Evolutionary conservation across 1,140 invertebrate genomes (phyloP), one percentile per base, ranked within the genome.

Genomic region (Procambarus virginalis): DNA sequence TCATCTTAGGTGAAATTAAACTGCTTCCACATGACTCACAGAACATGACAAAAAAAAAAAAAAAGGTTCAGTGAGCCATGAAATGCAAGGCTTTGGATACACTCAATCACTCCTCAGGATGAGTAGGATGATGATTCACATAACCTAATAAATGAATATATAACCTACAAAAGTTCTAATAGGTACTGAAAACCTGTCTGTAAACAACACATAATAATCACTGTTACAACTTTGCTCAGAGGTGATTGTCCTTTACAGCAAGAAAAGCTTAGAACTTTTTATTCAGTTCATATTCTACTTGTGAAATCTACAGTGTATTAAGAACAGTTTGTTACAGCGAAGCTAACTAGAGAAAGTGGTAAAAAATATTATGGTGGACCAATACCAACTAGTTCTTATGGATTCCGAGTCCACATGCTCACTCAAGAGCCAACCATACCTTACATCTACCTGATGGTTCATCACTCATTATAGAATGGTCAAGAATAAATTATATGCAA

Each of bases 181-280:
- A 9, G 48, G 51, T 75, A 76, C 48, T 78, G 76, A 86, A 58
- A 78, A 77, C 48, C 49, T 48, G 22, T 60, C 51, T n/a, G 76
- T 79, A 58, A 76, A 77, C 51, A 85, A 85, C 85, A 88, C 79
- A 22, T 80, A 80, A 88, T 79, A 81, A 81, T 86, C 60, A 64
- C 49, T 34, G 48, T 80, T 68, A 68, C 64, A 88, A 55, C 58
- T 48, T 58, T 81, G 76, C 78, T 88, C 78, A 88, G 22, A 70
- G 45, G 79, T 88, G 86, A 88, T 88, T 88, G 86, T 88, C 86
- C 86, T 82, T 88, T 73, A 88, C 68, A 84, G 82, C 86, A 88
- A 82, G 86, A 82, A 55, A 88, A 88, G 86, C 86, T 88, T 75
- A 88, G 78, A 88, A 82, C 78, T 80, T 81, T 34, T 75, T 88